Conservation (phyloP, 2,888 invertebrate species). For the Dynastes grantii region DNA sequence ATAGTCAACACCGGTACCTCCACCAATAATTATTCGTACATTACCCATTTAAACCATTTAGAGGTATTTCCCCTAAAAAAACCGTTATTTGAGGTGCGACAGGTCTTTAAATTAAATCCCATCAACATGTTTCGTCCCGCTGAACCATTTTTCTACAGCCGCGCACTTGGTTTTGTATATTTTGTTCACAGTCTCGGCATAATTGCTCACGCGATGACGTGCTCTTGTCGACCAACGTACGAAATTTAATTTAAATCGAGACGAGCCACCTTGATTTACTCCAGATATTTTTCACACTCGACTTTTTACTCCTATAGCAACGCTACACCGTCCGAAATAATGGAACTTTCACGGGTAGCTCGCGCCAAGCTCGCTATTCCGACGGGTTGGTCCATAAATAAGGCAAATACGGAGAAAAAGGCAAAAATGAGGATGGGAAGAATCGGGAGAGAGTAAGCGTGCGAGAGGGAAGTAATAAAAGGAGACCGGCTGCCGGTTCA, state of each 20-base stretch:
- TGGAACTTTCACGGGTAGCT: background rate
- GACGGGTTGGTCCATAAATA: background rate
- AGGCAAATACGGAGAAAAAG: background rate
- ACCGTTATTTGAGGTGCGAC: background rate
- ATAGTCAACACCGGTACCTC: too few relatives aligned
- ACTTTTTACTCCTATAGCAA: background rate
- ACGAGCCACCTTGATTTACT: constrained; percentile 26
- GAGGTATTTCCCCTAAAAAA: background rate
- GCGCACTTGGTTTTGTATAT: background rate
- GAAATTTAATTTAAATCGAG: constrained; percentile 35
- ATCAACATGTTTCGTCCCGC: background rate
- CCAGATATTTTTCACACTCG: constrained; percentile 29
- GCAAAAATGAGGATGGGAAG: too few relatives aligned
- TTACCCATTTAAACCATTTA: background rate
- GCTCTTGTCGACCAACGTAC: background rate
- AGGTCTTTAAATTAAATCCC: background rate
- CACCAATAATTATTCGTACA: too few relatives aligned
- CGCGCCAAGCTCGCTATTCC: background rate
- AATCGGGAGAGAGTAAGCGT: too few relatives aligned
- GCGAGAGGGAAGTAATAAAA: background rate
- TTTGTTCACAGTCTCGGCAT: background rate
- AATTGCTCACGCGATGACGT: constrained; percentile 3
- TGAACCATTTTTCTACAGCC: background rate
- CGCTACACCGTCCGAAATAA: background rate
- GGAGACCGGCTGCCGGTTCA: background rate